Conservation (phyloP, 1,140 invertebrate species). For the Leptinotarsa undecemlineata region DNA sequence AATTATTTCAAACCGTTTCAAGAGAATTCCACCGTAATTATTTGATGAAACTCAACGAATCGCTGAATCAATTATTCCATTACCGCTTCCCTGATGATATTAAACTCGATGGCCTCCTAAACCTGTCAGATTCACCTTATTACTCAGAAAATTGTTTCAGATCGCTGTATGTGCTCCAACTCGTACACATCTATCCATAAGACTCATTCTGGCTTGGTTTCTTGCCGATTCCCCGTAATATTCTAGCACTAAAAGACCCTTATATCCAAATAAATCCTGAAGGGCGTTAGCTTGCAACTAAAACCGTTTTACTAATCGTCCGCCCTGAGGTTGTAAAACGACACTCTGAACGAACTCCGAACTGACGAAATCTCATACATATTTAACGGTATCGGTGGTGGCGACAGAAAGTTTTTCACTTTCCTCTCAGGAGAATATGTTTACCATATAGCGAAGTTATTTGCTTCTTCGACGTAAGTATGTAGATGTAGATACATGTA, state of each 20-base stretch:
- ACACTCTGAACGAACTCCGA: conserved; percentile 18
- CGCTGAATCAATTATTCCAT: background rate
- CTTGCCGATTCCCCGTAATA: background rate
- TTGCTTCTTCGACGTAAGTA: background rate
- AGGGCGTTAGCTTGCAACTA: conserved; percentile 22
- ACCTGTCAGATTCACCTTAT: conserved; percentile 5
- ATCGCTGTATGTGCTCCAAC: background rate
- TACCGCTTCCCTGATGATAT: background rate
- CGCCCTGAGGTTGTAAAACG: conserved; percentile 22
- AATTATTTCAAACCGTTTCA: no score
- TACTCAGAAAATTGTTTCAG: conserved; percentile 1
- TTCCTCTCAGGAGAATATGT: background rate
- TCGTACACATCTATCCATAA: background rate
- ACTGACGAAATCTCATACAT: conserved; percentile 26
- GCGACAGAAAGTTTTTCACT: conserved; percentile 10
- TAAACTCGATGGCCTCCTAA: background rate
- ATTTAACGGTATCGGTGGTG: conserved; percentile 12
- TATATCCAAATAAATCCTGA: conserved; percentile 22
- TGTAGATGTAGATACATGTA: background rate
- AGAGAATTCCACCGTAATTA: background rate
- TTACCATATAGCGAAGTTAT: conserved; percentile 1
- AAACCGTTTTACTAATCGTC: conserved; percentile 25
- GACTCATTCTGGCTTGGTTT: background rate
- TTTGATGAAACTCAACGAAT: background rate
- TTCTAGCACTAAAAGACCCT: background rate